Conservation (phyloP, 64 coral and sea anemone genomes). For the Montipora efflorescens region DNA sequence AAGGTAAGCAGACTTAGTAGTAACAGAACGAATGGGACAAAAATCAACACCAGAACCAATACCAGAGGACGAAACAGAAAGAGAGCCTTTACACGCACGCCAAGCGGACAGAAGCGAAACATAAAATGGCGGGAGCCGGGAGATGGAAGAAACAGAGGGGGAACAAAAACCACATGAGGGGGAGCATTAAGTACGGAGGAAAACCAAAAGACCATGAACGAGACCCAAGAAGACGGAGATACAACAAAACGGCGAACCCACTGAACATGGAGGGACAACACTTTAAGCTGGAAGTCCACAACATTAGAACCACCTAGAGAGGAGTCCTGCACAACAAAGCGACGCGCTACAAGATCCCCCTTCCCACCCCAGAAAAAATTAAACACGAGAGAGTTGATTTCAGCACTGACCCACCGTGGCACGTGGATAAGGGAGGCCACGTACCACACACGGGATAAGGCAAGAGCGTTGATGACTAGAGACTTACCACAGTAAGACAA, state of each 20-base stretch:
- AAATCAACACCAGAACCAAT: no score
- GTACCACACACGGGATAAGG: conserved; percentile 33
- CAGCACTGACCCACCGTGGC: not conserved
- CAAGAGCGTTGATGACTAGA: conserved; percentile 24
- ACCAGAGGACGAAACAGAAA: no score
- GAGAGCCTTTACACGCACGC: not conserved
- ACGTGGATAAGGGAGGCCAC: not conserved
- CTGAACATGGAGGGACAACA: not conserved
- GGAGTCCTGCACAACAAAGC: not conserved
- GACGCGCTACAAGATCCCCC: not conserved
- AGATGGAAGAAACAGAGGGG: no score
- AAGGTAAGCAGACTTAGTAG: no score
- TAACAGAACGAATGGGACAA: no score
- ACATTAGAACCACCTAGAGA: conserved; percentile 11
- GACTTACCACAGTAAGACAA: not conserved
- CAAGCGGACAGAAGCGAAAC: not conserved
- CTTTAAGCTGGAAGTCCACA: not conserved
- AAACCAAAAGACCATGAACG: not conserved
- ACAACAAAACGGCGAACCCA: not conserved
- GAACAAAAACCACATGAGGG: not conserved
- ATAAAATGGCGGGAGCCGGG: not conserved
- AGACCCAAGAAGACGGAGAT: not conserved
- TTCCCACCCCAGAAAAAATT: conserved; percentile 14
- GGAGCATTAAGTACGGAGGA: not conserved
- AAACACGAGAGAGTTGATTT: not conserved